Conservation (phyloP, 2,113 vertebrate genomes). For the Poeciliopsis turrubarensis region DNA sequence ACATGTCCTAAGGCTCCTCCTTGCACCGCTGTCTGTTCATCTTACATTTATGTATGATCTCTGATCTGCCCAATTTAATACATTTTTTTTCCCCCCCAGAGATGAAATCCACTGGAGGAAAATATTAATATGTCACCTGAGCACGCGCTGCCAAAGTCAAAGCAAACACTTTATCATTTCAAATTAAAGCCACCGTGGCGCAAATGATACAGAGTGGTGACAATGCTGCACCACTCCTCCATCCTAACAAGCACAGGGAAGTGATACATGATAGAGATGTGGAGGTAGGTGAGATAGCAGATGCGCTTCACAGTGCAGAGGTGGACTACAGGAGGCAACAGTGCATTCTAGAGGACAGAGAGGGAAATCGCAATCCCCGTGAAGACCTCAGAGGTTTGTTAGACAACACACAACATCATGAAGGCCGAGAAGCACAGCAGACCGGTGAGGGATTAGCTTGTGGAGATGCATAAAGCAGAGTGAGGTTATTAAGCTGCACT, state of each 20-base stretch:
- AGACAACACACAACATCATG: not conserved
- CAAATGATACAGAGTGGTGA: constrained; percentile 51
- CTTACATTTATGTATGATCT: constrained; percentile 63
- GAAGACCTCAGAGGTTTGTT: not conserved
- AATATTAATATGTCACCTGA: constrained; percentile 58
- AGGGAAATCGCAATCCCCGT: constrained; percentile 2
- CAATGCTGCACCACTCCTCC: constrained; percentile 42
- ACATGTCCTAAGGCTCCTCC: constrained; percentile 24
- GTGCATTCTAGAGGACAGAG: constrained; percentile 62
- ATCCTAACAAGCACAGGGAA: constrained; percentile 55
- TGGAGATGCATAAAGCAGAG: not conserved
- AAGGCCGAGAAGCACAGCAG: not conserved
- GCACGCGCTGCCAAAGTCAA: constrained; percentile 27
- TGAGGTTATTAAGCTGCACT: not conserved
- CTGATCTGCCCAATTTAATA: constrained; percentile 49
- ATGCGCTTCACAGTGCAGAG: constrained; percentile 38
- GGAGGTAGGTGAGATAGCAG: constrained; percentile 48
- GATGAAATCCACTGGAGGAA: constrained; percentile 42
- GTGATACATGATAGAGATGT: constrained; percentile 37
- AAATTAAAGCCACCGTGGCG: constrained; percentile 48
- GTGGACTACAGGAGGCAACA: constrained; percentile 65
- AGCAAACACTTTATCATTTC: constrained; percentile 48
- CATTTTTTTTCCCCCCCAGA: constrained; percentile 37
- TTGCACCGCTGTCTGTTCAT: constrained; percentile 19
- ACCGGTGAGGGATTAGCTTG: no score